phyloP scores from a whole-genome alignment of 1,140 invertebrate species.

The Monomorium pharaonis region DNA sequence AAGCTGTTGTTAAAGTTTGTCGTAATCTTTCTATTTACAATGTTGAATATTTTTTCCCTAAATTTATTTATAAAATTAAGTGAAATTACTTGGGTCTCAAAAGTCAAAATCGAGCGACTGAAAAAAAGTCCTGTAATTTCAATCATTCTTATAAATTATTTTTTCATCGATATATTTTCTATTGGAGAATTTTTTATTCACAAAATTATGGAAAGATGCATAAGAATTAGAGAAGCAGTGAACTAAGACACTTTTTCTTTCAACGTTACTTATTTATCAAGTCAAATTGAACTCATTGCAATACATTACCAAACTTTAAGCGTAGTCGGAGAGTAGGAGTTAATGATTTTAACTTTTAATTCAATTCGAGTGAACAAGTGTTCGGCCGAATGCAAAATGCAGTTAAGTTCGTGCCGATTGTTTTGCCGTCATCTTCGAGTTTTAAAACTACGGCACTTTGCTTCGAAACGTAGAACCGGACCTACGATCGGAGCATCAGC shows the following conservation, averaged over 20 bases:
- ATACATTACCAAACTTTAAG: slow-evolving; percentile 14
- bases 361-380: neutral
- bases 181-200: neutral
- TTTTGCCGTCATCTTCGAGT: slow-evolving; percentile 3
- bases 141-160: neutral
- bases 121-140: neutral
- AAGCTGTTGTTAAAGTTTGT: neutral
- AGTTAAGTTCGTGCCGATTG: slow-evolving; percentile 22
- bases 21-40: neutral
- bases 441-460: slow-evolving; percentile 14
- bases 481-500: neutral
- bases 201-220: neutral
- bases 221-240: neutral
- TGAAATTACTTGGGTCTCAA: neutral
- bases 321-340: neutral
- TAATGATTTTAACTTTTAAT: slow-evolving; percentile 34
- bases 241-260: neutral
- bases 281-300: neutral
- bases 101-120: neutral
- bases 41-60: neutral
- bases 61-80: neutral
- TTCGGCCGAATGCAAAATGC: slow-evolving; percentile 17
- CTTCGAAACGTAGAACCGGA: neutral
- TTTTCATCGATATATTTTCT: neutral
- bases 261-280: slow-evolving; percentile 20